Evolutionary conservation across 1,140 invertebrate genomes (phyloP), one percentile per base, ranked within the genome.

Genomic region (Stenopsyche tienmushanensis): DNA sequence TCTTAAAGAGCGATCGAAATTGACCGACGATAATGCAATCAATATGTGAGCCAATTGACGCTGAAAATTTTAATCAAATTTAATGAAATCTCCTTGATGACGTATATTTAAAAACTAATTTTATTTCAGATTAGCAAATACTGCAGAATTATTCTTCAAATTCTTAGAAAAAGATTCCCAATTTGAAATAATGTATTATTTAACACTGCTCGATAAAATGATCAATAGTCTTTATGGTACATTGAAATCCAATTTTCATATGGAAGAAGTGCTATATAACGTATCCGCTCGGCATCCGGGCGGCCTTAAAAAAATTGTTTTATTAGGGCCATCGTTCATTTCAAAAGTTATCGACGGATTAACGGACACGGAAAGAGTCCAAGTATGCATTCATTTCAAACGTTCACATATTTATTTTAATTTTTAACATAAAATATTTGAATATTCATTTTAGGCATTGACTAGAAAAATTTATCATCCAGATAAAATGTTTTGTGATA

Each of bases 401-500:
- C n/a, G n/a, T n/a, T n/a, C n/a, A n/a, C n/a, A n/a, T n/a, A n/a
- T n/a, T n/a, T n/a, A n/a, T n/a, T n/a, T n/a, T n/a, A n/a, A n/a
- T n/a, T n/a, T n/a, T 20, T 52, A 23, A 7, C 25, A 23, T 34
- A 20, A 41, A 59, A 64, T 7, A 39, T 47, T 45, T 17, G 1
- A 25, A 41, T 26, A 20, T 50, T 60, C 9, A 49, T 77, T 74
- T 24, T 64, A 80, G 80, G 74, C 77, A 24, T 66, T 80, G 1
- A 76, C 75, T 9, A 74, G 75, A 24, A 78, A 77, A 69, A 65
- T 81, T 2, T 74, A 74, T 20, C 50, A 72, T 20, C 72, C 73
- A 13, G 69, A 73, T 23, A 73, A 81, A 26, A 72, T 81, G 60
- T 78, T 85, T 65, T 85, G 84, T 41, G 77, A 81, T 59, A 67